Conservation (phyloP, 1,140 invertebrate genomes). For the Andricus grossulariae region DNA sequence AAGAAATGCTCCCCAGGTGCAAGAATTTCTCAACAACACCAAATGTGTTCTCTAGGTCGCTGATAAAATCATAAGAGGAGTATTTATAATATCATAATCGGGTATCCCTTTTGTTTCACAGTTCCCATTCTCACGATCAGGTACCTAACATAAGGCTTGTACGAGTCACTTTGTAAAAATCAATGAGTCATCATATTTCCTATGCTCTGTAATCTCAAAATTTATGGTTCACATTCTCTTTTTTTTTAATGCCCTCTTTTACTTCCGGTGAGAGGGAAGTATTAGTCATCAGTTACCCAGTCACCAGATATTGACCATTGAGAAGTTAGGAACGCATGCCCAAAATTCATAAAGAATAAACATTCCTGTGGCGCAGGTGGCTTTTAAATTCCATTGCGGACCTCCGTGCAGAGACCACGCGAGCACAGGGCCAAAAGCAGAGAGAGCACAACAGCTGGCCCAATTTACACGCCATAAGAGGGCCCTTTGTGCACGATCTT, state of each 20-base stretch:
- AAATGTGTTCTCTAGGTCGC: not conserved
- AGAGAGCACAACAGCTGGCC: constrained; percentile 50
- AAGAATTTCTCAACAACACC: not conserved
- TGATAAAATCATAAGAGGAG: constrained; percentile 29
- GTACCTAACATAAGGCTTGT: not conserved
- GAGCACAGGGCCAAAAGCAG: constrained; percentile 37
- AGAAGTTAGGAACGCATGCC: constrained; percentile 21
- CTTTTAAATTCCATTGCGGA: constrained; percentile 39
- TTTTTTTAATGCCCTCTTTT: not conserved
- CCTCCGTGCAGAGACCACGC: constrained; percentile 39
- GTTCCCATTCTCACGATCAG: not conserved
- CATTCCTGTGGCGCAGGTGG: constrained; percentile 52
- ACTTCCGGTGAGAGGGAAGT: constrained; percentile 15
- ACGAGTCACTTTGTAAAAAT: constrained; percentile 16
- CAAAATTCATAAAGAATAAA: constrained; percentile 42
- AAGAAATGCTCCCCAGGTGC: not conserved
- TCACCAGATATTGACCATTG: constrained; percentile 1
- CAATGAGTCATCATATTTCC: constrained; percentile 19
- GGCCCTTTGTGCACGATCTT: constrained; percentile 42
- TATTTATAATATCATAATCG: not conserved
- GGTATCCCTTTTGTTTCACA: constrained; percentile 5
- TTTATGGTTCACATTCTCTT: not conserved
- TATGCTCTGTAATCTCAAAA: not conserved
- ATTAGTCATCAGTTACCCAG: not conserved
- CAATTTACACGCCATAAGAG: constrained; percentile 45